A percentile compares a stretch with the other conserved stretches of the same genome.
phyloP scores from a whole-genome alignment of 2,113 vertebrate species.

The Nesoenas mayeri region DNA sequence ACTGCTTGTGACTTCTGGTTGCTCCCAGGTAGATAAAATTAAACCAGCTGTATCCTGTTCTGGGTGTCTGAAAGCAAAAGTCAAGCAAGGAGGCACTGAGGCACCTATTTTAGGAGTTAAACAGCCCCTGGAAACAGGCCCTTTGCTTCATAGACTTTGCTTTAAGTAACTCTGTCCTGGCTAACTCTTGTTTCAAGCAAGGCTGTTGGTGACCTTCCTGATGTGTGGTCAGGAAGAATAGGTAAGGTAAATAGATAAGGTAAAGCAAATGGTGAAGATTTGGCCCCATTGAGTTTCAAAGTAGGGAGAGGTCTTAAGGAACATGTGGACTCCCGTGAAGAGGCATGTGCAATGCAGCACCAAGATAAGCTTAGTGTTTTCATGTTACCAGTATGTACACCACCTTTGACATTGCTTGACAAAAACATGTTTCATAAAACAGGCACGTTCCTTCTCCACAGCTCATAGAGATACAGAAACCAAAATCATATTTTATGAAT shows the following conservation, averaged over 20 bases:
- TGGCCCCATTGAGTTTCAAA: background rate
- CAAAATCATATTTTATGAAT: conserved; percentile 68
- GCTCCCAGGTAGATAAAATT: background rate
- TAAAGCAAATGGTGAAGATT: background rate
- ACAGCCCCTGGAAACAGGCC: background rate
- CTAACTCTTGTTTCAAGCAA: background rate
- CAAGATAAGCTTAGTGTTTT: background rate
- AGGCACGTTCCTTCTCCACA: background rate
- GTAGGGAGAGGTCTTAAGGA: background rate
- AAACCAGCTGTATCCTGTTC: background rate
- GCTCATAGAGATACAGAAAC: conserved; percentile 42
- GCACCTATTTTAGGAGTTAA: background rate
- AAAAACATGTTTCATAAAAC: conserved; percentile 24
- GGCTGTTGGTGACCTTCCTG: background rate
- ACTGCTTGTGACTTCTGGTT: background rate
- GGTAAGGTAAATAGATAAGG: background rate
- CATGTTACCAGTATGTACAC: background rate
- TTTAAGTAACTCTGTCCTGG: background rate
- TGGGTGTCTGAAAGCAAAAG: background rate
- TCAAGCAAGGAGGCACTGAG: background rate
- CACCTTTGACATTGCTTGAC: conserved; percentile 15
- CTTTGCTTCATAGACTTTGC: background rate
- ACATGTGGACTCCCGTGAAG: background rate
- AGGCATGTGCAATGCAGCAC: background rate
- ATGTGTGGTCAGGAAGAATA: background rate